phyloP scores from a whole-genome alignment of 2,888 invertebrate genomes.

The Scaptomyza flava region DNA sequence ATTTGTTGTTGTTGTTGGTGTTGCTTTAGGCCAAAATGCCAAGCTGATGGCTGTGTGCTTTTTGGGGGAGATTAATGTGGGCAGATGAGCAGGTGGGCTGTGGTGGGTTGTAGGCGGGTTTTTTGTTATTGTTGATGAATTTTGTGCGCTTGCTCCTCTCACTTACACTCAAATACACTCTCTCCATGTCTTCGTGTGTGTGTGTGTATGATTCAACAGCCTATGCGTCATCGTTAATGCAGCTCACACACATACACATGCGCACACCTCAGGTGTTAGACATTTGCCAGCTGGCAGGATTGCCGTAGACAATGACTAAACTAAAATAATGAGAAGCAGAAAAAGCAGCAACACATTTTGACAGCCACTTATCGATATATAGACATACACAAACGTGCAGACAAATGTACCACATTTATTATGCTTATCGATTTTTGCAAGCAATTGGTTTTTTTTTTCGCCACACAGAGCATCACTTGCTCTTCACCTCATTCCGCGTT shows the following conservation, averaged over 20 bases:
- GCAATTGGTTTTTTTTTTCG: constrained; percentile 24
- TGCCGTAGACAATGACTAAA: constrained; percentile 53
- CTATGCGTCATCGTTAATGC: constrained; percentile 58
- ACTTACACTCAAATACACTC: constrained; percentile 1
- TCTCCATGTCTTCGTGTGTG: constrained; percentile 9
- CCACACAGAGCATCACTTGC: constrained; percentile 38
- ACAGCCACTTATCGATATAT: constrained; percentile 33
- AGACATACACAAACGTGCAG: too few relatives aligned
- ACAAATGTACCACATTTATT: constrained; percentile 6
- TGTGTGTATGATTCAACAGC: constrained; percentile 46
- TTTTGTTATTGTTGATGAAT: constrained; percentile 55
- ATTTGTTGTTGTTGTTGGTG: constrained; percentile 18
- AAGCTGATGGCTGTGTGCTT: constrained; percentile 45
- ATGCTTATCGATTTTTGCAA: constrained; percentile 37
- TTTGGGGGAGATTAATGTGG: constrained; percentile 5
- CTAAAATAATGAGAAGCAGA: constrained; percentile 21
- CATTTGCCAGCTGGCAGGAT: constrained; percentile 59
- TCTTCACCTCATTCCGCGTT: constrained; percentile 44
- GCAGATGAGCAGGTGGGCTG: constrained; percentile 35
- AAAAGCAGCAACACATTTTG: constrained; percentile 22
- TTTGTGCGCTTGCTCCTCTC: constrained; percentile 25
- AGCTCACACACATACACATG: constrained; percentile 5
- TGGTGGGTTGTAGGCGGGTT: constrained; percentile 51
- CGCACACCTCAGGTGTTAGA: constrained; percentile 33
- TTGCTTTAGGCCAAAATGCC: constrained; percentile 48